Conservation (phyloP, 2,888 invertebrate species). For the Periphyllus acericola region DNA sequence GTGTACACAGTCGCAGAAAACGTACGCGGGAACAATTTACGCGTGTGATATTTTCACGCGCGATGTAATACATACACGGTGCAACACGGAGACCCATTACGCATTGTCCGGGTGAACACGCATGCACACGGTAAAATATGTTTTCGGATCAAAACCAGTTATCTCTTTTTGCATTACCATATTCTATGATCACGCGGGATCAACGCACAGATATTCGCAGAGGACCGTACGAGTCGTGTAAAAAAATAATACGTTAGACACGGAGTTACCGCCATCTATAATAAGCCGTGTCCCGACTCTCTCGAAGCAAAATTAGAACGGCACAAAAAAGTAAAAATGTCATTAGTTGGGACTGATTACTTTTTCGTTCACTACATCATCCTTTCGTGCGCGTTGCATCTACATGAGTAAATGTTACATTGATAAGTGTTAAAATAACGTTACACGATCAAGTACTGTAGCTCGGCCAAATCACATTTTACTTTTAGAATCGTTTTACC, state of each 20-base stretch:
- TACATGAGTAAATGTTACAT: too few species aligned
- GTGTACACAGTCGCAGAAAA: not conserved
- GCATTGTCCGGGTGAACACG: not conserved
- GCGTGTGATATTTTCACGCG: not conserved
- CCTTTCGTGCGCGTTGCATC: not conserved
- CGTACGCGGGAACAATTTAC: not conserved
- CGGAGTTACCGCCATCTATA: not conserved
- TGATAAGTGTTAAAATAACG: too few species aligned
- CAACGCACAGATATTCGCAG: not conserved
- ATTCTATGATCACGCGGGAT: not conserved
- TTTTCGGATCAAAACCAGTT: not conserved
- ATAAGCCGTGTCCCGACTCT: too few species aligned
- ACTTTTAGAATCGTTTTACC: not conserved
- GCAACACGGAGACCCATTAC: not conserved
- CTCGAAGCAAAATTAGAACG: not conserved
- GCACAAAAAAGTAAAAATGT: not conserved
- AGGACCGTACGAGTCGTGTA: not conserved
- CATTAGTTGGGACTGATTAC: not conserved
- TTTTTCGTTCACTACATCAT: not conserved
- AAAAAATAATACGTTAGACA: too few species aligned
- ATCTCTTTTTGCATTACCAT: not conserved
- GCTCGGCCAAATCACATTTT: not conserved
- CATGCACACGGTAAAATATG: not conserved
- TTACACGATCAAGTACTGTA: not conserved
- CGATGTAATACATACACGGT: not conserved